Percentiles rank a stretch among this genome's conserved stretches.
Conservation (phyloP, 2,888 invertebrate species). For the Drosophila conformis region DNA sequence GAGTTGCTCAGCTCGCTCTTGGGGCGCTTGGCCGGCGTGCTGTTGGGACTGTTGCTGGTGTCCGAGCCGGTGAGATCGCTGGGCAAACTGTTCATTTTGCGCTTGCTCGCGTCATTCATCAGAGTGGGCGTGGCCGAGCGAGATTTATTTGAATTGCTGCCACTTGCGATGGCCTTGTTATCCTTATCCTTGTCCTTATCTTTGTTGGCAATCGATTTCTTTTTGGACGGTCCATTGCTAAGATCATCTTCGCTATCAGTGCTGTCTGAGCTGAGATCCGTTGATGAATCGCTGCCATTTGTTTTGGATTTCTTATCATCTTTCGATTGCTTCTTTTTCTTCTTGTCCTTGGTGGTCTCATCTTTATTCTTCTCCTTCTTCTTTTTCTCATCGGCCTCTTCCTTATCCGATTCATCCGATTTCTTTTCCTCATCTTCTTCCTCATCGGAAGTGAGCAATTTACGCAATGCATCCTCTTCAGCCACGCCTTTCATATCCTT, state of each 20-base stretch:
- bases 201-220: slow-evolving; percentile 83
- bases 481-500: slow-evolving; percentile 95
- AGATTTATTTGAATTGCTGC: slow-evolving; percentile 78
- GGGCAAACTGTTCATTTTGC: slow-evolving; percentile 84
- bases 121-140: slow-evolving; percentile 85
- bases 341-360: slow-evolving; percentile 87
- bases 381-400: slow-evolving; percentile 89
- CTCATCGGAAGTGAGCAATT: slow-evolving; percentile 94
- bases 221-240: slow-evolving; percentile 84
- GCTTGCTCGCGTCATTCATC: slow-evolving; percentile 75
- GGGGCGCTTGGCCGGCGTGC: slow-evolving; percentile 83
- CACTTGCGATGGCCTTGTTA: slow-evolving; percentile 76
- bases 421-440: slow-evolving; percentile 93
- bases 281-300: slow-evolving; percentile 87
- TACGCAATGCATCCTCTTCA: slow-evolving; percentile 94
- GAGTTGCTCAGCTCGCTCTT: slow-evolving; percentile 81
- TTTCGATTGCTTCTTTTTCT: slow-evolving; percentile 88
- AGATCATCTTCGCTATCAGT: slow-evolving; percentile 89
- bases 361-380: slow-evolving; percentile 87
- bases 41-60: slow-evolving; percentile 84
- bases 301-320: slow-evolving; percentile 86
- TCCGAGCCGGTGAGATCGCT: slow-evolving; percentile 84
- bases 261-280: slow-evolving; percentile 90
- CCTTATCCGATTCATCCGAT: slow-evolving; percentile 91
- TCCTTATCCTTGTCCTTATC: slow-evolving; percentile 70